Base-by-base conservation (phyloP, 1,140 invertebrate genomes). In the Piezodorus guildinii region DNA sequence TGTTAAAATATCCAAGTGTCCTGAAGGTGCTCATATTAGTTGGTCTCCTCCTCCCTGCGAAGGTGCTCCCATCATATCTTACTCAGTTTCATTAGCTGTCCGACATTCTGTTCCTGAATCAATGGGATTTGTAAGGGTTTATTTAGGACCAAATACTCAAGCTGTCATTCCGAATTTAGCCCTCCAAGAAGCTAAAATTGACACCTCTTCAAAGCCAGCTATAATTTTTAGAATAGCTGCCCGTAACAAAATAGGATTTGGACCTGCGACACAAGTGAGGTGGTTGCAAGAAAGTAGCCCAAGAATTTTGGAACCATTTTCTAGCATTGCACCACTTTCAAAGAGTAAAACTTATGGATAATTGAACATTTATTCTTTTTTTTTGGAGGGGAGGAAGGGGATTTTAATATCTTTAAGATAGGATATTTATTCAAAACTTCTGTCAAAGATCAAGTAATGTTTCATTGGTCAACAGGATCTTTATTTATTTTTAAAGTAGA, bases 181-280 rank as follows among this genome's bases (percentile, higher is more conserved):
- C 59, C 79, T 99, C 23, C 80, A 85, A 54, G 86, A 90, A 3
- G 96, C 96, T 43, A 92, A 98, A 74, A 89, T 99, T 46, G 96
- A 99, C 76, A 93, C 87, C 15, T 92, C 91, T 19, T 89, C 89
- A 23, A 99, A 99, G 76, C 94, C 96, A 58, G 96, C 96, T 62
- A 98, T 99, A 71, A 98, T 99, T 66, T 99, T 99, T 79, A 83
- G 96, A 71, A 99, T 99, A 76, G 94, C 96, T 52, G 96, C 96
- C 49, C 83, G 91, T 67, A 99, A 99, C 78, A 94, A 98, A 69
- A 98, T 98, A 77, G 96, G 96, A 44, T 98, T 98, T 77, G 96
- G 96, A 64, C 96, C 96, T 58, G 95, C 96, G 15, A 99, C 96
- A 12, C 96, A 99, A 89, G 95, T 99, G 45, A 72, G 71, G 65